Percentiles rank a stretch among this genome's conserved stretches.
These are phyloP conservation scores for Dinoponera quadriceps DNA, from an alignment of 1,140 invertebrate species.

Conservation along the genomic window DNA sequence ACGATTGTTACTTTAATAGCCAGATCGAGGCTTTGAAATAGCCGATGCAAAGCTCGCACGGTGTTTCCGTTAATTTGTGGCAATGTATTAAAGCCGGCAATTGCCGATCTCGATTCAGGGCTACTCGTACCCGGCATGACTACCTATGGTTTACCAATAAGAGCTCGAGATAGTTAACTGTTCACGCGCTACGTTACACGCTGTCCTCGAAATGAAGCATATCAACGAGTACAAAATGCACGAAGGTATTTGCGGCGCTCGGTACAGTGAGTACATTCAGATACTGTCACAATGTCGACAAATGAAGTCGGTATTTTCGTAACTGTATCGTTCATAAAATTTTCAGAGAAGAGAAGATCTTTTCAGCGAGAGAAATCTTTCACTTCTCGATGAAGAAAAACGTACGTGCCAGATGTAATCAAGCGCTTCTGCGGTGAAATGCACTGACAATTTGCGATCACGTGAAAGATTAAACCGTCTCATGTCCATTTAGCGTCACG, in stretches of 20 bases:
- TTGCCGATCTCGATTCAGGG: conserved; percentile 60
- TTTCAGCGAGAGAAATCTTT: background rate
- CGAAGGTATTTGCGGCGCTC: background rate
- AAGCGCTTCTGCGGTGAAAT: background rate
- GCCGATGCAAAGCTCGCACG: background rate
- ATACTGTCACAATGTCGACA: background rate
- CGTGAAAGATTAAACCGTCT: background rate
- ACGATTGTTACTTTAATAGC: background rate
- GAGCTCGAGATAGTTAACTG: conserved; percentile 62
- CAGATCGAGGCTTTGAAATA: conserved; percentile 15
- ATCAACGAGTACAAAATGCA: conserved; percentile 4
- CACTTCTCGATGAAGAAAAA: conserved; percentile 25
- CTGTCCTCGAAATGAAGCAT: conserved; percentile 3
- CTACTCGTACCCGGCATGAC: conserved; percentile 51
- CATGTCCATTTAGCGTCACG: background rate
- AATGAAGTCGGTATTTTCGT: conserved; percentile 17
- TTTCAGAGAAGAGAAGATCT: background rate
- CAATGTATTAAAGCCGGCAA: conserved; percentile 54
- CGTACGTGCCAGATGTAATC: background rate
- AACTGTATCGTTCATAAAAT: conserved; percentile 6
- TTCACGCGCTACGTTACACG: conserved; percentile 52
- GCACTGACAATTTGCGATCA: background rate
- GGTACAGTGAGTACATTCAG: background rate
- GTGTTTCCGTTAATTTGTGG: conserved; percentile 49
- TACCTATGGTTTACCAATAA: conserved; percentile 70